Percentiles rank a stretch among this genome's conserved stretches.
Evolutionary conservation across 1,140 invertebrate genomes (phyloP).

Genomic region (Dryas iulia): DNA sequence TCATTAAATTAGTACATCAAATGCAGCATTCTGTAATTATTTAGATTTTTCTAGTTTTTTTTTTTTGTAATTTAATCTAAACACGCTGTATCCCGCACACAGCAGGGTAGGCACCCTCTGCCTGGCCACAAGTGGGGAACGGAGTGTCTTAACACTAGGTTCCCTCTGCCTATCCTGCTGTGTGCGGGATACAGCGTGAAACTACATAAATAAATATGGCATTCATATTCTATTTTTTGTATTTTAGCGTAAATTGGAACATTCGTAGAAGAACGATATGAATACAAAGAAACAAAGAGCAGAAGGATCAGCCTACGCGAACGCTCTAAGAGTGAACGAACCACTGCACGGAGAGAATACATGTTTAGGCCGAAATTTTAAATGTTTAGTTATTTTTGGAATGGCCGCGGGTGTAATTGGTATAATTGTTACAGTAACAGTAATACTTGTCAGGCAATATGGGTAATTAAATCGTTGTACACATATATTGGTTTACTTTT

Average conservation of each 20-base stretch:
- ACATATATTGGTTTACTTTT: not conserved
- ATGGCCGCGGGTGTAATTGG: not conserved
- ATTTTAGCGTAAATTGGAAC: not conserved
- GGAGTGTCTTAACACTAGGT: too few relatives aligned
- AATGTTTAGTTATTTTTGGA: not conserved
- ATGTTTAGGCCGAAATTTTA: not conserved
- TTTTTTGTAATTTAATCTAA: too few relatives aligned
- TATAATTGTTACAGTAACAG: not conserved
- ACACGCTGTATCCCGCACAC: too few relatives aligned
- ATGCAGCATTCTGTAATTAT: too few relatives aligned
- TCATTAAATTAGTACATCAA: too few relatives aligned
- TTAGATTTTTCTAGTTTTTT: too few relatives aligned
- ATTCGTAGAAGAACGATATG: not conserved
- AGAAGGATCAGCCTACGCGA: not conserved
- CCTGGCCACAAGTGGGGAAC: too few relatives aligned
- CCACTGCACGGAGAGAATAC: not conserved
- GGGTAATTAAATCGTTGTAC: not conserved
- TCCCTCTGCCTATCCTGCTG: too few relatives aligned
- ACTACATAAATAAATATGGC: too few relatives aligned
- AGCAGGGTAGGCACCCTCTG: too few relatives aligned
- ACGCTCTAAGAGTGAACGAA: not conserved
- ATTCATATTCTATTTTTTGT: not conserved
- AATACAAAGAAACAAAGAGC: not conserved
- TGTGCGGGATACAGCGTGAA: too few relatives aligned
- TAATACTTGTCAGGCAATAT: not conserved